Evolutionary conservation across 1,140 invertebrate genomes (phyloP), one percentile per base, ranked within the genome.

Genomic region (Propsilocerus akamusi): DNA sequence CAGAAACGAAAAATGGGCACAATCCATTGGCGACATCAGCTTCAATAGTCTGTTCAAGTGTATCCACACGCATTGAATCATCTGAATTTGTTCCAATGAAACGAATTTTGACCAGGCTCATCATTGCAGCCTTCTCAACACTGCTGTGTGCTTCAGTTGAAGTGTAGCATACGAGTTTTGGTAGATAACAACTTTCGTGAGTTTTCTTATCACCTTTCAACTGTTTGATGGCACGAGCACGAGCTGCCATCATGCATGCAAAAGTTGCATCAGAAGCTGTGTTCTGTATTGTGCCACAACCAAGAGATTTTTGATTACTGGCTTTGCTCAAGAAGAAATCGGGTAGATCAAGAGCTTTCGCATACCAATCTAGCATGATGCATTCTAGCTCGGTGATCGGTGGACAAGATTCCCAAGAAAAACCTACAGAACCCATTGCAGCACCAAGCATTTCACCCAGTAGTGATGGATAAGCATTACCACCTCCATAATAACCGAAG

Each of bases 401-500:
- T 4, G 87, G 88, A 62, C 81, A 85, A 17, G 86, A 84, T 62
- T 83, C 86, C 93, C 93, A 97, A 5, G 91, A 94, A 65, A 97
- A 96, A 49, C 93, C 92, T 54, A 95, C 86, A 58, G 86, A 89
- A 1, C 88, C 90, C 46, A 97, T 83, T 26, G 86, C 86, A 65
- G 92, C 84, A 5, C 85, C 81, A 3, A 97, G 60, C 86, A 97
- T 91, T 60, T 95, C 90, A 4, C 83, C 94, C 14, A 97, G 68
- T 46, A 97, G 86, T 3, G 92, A 94, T 1, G 94, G 90, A 61
- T 81, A 97, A 0, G 89, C 92, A 66, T 94, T 93, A 20, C 91
- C 93, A 3, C 89, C 81, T 4, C 93, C 93, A 67, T 97, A 97
- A 67, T 97, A 97, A 2, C 92, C 93, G 61, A 96, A 91, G 62